These are phyloP conservation scores for Chloropsis hardwickii DNA, from an alignment of 2,113 vertebrate genomes.

Conservation along the genomic window DNA sequence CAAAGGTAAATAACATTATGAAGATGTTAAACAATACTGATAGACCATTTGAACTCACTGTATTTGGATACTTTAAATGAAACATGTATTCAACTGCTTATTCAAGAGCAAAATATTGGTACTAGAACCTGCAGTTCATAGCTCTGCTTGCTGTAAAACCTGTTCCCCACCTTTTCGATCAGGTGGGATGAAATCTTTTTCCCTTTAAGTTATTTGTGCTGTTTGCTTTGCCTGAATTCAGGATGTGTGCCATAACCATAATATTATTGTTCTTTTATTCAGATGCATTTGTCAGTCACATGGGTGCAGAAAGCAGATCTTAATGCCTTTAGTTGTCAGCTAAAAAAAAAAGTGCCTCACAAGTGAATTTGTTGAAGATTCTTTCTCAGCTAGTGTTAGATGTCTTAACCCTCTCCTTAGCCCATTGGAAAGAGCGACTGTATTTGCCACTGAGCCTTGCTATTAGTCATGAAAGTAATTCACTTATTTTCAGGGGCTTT, in stretches of 20 bases:
- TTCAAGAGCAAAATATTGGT: not conserved
- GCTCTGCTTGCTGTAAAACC: not conserved
- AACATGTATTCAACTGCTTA: not conserved
- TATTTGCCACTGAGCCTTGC: not conserved
- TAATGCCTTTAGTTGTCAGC: not conserved
- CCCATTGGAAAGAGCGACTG: not conserved
- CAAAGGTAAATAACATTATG: conserved; percentile 19
- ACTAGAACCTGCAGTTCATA: not conserved
- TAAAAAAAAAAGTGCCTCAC: not conserved
- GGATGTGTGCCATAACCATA: not conserved
- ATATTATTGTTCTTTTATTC: not conserved
- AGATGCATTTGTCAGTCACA: not conserved
- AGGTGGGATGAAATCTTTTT: not conserved
- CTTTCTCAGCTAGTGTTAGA: not conserved
- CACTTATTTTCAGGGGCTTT: not conserved
- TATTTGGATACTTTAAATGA: not conserved
- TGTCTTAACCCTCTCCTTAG: not conserved
- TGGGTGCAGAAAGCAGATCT: not conserved
- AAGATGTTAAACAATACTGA: not conserved
- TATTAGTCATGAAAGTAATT: not conserved
- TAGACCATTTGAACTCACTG: not conserved
- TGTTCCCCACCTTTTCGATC: not conserved
- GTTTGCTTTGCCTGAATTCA: not conserved
- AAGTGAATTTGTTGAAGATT: not conserved
- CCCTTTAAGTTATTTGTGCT: not conserved